Evolutionary conservation across 53 echinoderm and acorn worm species (phyloP).

Genomic region (Crossaster papposus): DNA sequence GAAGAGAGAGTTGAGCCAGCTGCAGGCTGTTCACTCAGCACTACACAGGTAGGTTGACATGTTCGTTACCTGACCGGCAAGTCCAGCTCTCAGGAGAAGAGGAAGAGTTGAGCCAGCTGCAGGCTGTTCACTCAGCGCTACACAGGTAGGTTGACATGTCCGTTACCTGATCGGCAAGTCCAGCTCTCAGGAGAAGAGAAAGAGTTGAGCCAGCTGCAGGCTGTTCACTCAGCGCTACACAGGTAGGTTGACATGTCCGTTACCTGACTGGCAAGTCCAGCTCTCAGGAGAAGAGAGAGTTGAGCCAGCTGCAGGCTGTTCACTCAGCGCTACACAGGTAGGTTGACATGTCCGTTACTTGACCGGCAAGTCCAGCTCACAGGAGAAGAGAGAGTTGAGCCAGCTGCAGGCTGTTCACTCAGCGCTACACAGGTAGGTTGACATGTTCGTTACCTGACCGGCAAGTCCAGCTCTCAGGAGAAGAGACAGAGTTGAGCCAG

Average conservation of each 20-base stretch:
- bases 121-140: slow-evolving; percentile 79
- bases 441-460: slow-evolving; percentile 69
- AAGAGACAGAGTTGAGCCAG: slow-evolving; percentile 80
- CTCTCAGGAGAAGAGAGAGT: slow-evolving; percentile 79
- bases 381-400: slow-evolving; percentile 78
- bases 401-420: slow-evolving; percentile 81
- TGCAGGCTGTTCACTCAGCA: slow-evolving; percentile 77
- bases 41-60: slow-evolving; percentile 73
- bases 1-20: slow-evolving; percentile 78
- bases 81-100: slow-evolving; percentile 74
- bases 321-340: slow-evolving; percentile 86
- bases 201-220: slow-evolving; percentile 81
- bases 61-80: slow-evolving; percentile 71
- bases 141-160: slow-evolving; percentile 70
- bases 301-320: slow-evolving; percentile 77
- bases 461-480: slow-evolving; percentile 74
- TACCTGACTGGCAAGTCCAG: slow-evolving; percentile 73
- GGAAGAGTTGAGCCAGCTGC: slow-evolving; percentile 83
- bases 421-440: slow-evolving; percentile 77
- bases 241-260: slow-evolving; percentile 67
- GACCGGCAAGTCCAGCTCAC: slow-evolving; percentile 63
- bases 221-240: slow-evolving; percentile 79
- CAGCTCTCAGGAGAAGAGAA: slow-evolving; percentile 73
- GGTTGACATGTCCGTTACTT: slow-evolving; percentile 66
- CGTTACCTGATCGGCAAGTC: slow-evolving; percentile 72